Evolutionary conservation across 2,797 vertebrate species (phyloP).

Genomic region (Syngnathus acus): DNA sequence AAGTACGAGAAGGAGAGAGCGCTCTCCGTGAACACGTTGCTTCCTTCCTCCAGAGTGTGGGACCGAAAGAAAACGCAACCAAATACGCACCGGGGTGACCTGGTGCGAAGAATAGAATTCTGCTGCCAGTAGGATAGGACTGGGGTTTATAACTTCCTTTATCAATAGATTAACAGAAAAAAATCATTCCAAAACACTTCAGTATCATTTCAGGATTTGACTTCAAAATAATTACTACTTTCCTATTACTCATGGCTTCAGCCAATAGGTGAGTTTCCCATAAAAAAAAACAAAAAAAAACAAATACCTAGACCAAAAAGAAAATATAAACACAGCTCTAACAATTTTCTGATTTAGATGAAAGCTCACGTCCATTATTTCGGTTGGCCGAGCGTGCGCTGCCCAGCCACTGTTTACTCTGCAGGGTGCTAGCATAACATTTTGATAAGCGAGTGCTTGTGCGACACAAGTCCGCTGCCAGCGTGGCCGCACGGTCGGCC

Average conservation of each 20-base stretch:
- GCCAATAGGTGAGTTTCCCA: too few relatives aligned
- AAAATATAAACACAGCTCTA: too few relatives aligned
- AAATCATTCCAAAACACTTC: too few relatives aligned
- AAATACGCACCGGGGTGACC: neutral
- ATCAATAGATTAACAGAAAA: neutral
- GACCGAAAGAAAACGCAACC: conserved; percentile 8
- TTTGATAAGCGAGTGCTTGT: conserved; percentile 45
- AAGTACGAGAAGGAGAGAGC: neutral
- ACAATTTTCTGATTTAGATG: neutral
- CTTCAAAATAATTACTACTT: too few relatives aligned
- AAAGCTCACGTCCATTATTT: conserved; percentile 26
- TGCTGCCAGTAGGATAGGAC: neutral
- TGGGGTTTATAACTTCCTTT: neutral
- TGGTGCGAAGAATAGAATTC: neutral
- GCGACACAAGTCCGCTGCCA: conserved; percentile 27
- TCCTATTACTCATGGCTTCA: too few relatives aligned
- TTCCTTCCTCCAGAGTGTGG: conserved; percentile 37
- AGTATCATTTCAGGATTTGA: too few relatives aligned
- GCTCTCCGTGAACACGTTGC: conserved; percentile 16
- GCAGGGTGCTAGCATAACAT: conserved; percentile 45
- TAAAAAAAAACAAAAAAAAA: too few relatives aligned
- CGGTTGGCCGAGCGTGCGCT: conserved; percentile 30
- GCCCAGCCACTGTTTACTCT: conserved; percentile 39
- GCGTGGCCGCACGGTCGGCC: conserved; percentile 14
- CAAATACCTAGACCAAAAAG: too few relatives aligned